Evolutionary conservation across 2,113 vertebrate genomes (phyloP).

Genomic region (Sclerurus mexicanus): DNA sequence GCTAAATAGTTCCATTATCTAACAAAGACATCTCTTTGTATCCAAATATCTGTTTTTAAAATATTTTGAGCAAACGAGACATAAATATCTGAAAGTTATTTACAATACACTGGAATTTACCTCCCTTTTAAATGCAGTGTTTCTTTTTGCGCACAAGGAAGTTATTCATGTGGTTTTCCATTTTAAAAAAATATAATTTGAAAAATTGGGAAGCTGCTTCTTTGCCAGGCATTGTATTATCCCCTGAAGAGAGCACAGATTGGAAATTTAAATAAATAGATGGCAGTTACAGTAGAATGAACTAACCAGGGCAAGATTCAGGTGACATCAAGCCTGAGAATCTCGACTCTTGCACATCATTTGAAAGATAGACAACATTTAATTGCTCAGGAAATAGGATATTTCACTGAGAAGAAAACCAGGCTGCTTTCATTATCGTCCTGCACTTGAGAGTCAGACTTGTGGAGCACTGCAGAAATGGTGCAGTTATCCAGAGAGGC

Average conservation of each 20-base stretch:
- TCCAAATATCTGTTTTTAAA: neutral
- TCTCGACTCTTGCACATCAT: constrained; percentile 40
- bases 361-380: constrained; percentile 72
- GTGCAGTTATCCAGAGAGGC: neutral
- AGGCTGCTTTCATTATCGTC: neutral
- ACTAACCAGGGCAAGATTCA: constrained; percentile 62
- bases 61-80: constrained; percentile 25
- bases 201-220: constrained; percentile 53
- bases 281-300: constrained; percentile 63
- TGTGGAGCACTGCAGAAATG: neutral
- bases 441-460: neutral
- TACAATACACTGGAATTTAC: neutral
- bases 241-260: constrained; percentile 76
- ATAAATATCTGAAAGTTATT: neutral
- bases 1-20: neutral
- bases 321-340: constrained; percentile 69
- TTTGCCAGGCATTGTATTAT: constrained; percentile 68
- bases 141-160: neutral
- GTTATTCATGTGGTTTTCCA: constrained; percentile 47
- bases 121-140: neutral
- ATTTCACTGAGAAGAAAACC: constrained; percentile 51
- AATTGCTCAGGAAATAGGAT: constrained; percentile 67
- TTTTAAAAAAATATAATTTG: constrained; percentile 59
- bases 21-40: neutral
- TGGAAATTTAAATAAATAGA: constrained; percentile 78